phyloP scores from a whole-genome alignment of 1,140 invertebrate species.

The Bombyx mandarina region DNA sequence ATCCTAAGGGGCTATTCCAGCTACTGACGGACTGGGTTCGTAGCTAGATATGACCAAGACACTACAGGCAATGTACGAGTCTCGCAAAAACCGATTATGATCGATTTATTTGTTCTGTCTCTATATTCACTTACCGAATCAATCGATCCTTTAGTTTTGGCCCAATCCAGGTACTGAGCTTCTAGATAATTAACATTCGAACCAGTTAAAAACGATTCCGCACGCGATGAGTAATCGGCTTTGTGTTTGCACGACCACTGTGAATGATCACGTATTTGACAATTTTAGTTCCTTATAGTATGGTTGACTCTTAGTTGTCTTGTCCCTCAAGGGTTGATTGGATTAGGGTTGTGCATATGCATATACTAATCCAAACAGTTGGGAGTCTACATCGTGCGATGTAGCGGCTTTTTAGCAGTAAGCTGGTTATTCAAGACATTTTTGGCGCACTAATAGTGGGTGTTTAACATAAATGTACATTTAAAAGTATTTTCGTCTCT shows the following conservation, averaged over 20 bases:
- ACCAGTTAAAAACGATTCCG: conserved; percentile 51
- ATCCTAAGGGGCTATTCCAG: too few species aligned
- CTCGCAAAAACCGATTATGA: too few species aligned
- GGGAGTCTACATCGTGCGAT: too few species aligned
- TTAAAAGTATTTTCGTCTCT: too few species aligned
- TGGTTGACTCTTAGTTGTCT: not conserved
- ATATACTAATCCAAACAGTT: too few species aligned
- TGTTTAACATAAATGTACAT: too few species aligned
- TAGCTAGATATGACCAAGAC: not conserved
- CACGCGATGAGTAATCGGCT: conserved; percentile 24
- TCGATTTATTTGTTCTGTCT: too few species aligned
- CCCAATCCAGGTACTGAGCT: conserved; percentile 55
- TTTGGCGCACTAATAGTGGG: too few species aligned
- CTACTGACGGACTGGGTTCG: too few species aligned
- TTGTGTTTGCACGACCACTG: conserved; percentile 1
- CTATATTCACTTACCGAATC: conserved; percentile 34
- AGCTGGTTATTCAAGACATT: too few species aligned
- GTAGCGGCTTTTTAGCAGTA: too few species aligned
- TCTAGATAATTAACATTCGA: conserved; percentile 54
- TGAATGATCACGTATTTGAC: not conserved
- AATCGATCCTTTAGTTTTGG: conserved; percentile 34
- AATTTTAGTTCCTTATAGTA: not conserved
- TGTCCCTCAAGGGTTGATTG: not conserved
- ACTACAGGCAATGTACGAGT: not conserved
- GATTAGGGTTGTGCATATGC: too few species aligned